Conservation (phyloP, 1,140 invertebrate genomes). For the Polypedilum pembai region DNA sequence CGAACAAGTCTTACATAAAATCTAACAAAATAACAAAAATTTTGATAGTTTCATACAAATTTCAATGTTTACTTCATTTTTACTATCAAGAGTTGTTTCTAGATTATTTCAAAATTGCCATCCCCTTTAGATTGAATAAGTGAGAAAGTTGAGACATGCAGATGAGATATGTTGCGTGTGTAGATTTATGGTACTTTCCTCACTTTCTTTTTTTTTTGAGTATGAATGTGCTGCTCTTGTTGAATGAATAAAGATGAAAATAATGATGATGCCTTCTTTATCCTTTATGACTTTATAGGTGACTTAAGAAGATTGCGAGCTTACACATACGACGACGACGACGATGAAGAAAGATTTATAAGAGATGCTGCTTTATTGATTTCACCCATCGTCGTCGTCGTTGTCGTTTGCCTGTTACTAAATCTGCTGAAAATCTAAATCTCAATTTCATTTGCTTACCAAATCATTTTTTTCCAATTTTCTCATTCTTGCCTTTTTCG, state of each 20-base stretch:
- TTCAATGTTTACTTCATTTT: too few species aligned
- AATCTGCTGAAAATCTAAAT: conserved; percentile 18
- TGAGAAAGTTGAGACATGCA: too few species aligned
- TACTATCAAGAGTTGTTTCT: too few species aligned
- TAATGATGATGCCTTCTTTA: neutral
- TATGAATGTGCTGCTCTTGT: neutral
- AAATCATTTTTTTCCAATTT: conserved; percentile 19
- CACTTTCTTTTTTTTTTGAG: neutral
- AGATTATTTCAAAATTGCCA: too few species aligned
- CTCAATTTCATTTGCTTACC: conserved; percentile 17
- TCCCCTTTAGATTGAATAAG: too few species aligned
- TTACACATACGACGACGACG: neutral
- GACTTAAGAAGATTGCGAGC: conserved; percentile 9
- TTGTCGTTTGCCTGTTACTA: neutral
- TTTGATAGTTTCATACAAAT: too few species aligned
- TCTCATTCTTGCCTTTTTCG: neutral
- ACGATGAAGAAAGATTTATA: too few species aligned
- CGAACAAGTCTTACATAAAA: too few species aligned
- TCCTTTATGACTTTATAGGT: conserved; percentile 6
- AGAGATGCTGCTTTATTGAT: neutral
- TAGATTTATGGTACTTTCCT: conserved; percentile 12
- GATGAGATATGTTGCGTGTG: neutral
- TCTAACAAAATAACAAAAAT: too few species aligned
- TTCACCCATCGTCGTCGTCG: neutral
- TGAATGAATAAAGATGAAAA: conserved; percentile 6